These are phyloP conservation scores for Coranthus polyacanthus DNA, from an alignment of 2,797 vertebrate species.

Conservation along the genomic window DNA sequence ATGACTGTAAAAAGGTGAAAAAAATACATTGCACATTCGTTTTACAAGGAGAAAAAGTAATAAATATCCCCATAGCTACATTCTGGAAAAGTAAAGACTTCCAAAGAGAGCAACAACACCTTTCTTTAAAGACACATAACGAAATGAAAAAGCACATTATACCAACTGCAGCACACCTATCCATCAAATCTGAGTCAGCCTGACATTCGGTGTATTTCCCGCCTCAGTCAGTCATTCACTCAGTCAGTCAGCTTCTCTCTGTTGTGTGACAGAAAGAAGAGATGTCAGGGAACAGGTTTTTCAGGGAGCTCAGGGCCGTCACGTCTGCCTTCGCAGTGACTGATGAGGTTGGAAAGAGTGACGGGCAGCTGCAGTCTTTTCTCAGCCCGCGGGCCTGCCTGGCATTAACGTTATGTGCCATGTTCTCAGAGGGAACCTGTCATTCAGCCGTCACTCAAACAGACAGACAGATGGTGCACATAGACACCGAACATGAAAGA, in stretches of 20 bases:
- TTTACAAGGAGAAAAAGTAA: neutral
- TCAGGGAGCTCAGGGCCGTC: slow-evolving; percentile 79
- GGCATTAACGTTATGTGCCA: slow-evolving; percentile 84
- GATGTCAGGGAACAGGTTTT: slow-evolving; percentile 83
- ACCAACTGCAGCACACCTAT: slow-evolving; percentile 63
- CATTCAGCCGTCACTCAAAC: slow-evolving; percentile 79
- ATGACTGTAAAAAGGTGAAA: neutral
- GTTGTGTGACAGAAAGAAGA: slow-evolving; percentile 77
- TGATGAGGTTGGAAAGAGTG: slow-evolving; percentile 80
- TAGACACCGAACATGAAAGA: slow-evolving; percentile 78
- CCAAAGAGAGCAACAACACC: slow-evolving; percentile 29
- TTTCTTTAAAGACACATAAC: slow-evolving; percentile 32
- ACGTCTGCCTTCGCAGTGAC: slow-evolving; percentile 76
- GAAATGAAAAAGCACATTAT: too few relatives aligned
- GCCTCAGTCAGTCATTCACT: slow-evolving; percentile 68
- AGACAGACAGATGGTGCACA: slow-evolving; percentile 77
- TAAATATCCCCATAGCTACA: slow-evolving; percentile 14
- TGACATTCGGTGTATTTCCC: slow-evolving; percentile 64
- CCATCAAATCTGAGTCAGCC: slow-evolving; percentile 68
- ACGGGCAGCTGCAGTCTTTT: slow-evolving; percentile 82
- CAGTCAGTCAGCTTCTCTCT: slow-evolving; percentile 63
- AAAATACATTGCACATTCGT: neutral
- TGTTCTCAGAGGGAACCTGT: slow-evolving; percentile 84
- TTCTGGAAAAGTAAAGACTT: slow-evolving; percentile 36
- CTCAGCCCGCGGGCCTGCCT: slow-evolving; percentile 79